These are phyloP conservation scores for Drosophila willistoni DNA, from an alignment of 1,140 invertebrate genomes.

Conservation along the genomic window DNA sequence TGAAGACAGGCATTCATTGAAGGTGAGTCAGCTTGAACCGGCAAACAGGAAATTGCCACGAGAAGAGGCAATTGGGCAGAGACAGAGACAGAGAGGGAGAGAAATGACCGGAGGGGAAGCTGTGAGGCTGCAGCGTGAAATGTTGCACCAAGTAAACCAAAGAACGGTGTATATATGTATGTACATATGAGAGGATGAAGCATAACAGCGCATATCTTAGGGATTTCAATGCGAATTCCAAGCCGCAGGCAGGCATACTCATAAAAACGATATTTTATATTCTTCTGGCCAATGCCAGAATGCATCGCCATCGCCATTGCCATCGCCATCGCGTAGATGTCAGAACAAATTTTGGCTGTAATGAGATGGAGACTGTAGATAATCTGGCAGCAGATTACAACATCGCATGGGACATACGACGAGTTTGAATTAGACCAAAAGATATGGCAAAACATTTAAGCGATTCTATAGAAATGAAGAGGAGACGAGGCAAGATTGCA, in stretches of 20 bases:
- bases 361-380: slow-evolving; percentile 53
- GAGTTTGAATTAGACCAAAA: slow-evolving; percentile 61
- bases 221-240: slow-evolving; percentile 45
- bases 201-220: slow-evolving; percentile 40
- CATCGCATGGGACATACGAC: slow-evolving; percentile 8
- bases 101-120: background rate
- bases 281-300: slow-evolving; percentile 30
- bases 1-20: slow-evolving; percentile 19
- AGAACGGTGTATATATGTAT: slow-evolving; percentile 18
- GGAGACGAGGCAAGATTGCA: background rate
- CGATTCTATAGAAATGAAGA: slow-evolving; percentile 62
- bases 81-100: background rate
- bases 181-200: slow-evolving; percentile 22
- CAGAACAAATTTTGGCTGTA: slow-evolving; percentile 61
- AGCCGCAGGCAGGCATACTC: slow-evolving; percentile 38
- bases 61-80: slow-evolving; percentile 1
- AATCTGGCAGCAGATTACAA: slow-evolving; percentile 72
- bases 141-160: slow-evolving; percentile 63
- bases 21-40: slow-evolving; percentile 53
- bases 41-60: slow-evolving; percentile 59
- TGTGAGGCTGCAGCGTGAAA: slow-evolving; percentile 65
- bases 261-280: slow-evolving; percentile 74
- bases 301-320: slow-evolving; percentile 32
- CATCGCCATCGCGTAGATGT: slow-evolving; percentile 54
- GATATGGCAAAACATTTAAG: slow-evolving; percentile 51